Evolutionary conservation across 2,888 invertebrate genomes (phyloP), one percentile per base, ranked within the genome.

Genomic region (Dichetophora obliterata): DNA sequence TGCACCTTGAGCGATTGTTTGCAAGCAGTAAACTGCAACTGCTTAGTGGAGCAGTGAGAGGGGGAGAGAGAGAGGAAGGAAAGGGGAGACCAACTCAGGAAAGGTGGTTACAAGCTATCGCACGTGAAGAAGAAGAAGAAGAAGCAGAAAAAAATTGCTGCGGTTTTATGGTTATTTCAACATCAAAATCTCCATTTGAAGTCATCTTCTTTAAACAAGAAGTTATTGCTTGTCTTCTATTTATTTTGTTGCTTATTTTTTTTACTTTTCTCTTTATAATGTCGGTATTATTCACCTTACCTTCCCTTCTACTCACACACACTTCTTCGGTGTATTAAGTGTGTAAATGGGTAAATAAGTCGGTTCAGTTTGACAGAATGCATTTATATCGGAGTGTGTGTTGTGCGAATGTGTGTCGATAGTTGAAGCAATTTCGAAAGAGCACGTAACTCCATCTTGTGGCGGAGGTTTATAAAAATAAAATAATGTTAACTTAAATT

Each of bases 291-390:
- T 3, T 3, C 31, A 31, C 5, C 43, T 59, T 59, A 9, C 9
- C 24, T 24, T 11, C 3, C 24, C 27, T 3, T 27, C 27, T 27
- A 0, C 24, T 14, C 27, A 16, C 4, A 24, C 3, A 24, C 22
- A 27, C 37, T 72, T 34, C 22, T 19, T 11, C 59, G 0, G 14
- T 3, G 34, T 16, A 71, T 75, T 65, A 70, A 75, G 66, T 77
- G 74, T 75, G 75, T 75, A 75, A 77, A 75, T 77, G 77, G 75
- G 71, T 71, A 75, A 77, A 71, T 77, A 77, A 74, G 65, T 65
- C 43, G 27, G 77, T 76, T 76, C 54, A 43, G 54, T 71, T 65
- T 57, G 34, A 65, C 34, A 31, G 37, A 19, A 65, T 31, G n/a
- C 31, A 65, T 65, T 54, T 11, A 22, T 9, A 54, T 61, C 16